Percentiles rank a stretch among this genome's conserved stretches.
These are phyloP conservation scores for Parotocinclus haroldoi DNA, from an alignment of 2,797 vertebrate species.

Conservation along the genomic window DNA sequence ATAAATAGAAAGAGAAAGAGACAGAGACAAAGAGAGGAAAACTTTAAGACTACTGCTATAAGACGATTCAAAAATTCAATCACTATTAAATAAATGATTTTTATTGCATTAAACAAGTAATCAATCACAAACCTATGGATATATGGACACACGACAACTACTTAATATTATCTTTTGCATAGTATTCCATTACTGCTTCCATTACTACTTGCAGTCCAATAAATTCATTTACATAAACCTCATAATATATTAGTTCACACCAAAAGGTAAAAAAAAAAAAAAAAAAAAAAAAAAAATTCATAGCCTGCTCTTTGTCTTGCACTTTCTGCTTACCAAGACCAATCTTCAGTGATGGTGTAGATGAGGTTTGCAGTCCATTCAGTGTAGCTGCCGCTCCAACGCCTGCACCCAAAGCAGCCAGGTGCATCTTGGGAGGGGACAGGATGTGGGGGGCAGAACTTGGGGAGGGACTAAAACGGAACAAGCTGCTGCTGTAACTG, in stretches of 20 bases:
- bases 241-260: too few species aligned
- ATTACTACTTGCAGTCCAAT: too few species aligned
- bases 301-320: not conserved
- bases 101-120: not conserved
- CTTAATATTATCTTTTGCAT: too few species aligned
- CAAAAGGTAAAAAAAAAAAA: too few species aligned
- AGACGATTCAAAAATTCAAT: not conserved
- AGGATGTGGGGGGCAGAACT: conserved; percentile 79
- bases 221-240: too few species aligned
- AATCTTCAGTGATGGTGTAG: conserved; percentile 69
- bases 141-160: too few species aligned
- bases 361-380: conserved; percentile 71
- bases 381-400: conserved; percentile 69
- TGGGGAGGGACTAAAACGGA: conserved; percentile 82
- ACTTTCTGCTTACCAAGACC: conserved; percentile 47
- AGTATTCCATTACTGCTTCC: too few species aligned
- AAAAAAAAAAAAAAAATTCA: too few species aligned
- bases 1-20: not conserved
- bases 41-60: not conserved
- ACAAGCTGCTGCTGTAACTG: conserved; percentile 90
- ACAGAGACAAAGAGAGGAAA: not conserved
- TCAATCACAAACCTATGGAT: not conserved
- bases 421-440: conserved; percentile 86
- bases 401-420: conserved; percentile 68
- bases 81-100: not conserved